These are phyloP conservation scores for Gopherus evgoodei DNA, from an alignment of 2,113 vertebrate genomes.

Conservation along the genomic window DNA sequence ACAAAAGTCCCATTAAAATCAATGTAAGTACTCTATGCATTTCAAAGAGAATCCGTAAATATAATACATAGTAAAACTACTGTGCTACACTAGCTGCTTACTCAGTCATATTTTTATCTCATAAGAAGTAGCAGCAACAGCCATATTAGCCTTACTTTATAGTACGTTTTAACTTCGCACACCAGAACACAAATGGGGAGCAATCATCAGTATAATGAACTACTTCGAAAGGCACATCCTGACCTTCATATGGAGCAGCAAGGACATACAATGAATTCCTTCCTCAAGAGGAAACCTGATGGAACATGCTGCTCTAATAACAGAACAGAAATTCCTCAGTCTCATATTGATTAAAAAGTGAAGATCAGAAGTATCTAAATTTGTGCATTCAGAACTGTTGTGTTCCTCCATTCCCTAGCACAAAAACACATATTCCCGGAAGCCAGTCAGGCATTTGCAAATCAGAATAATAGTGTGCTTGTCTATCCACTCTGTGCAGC, in stretches of 20 bases:
- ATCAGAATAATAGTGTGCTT: background rate
- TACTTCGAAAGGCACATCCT: background rate
- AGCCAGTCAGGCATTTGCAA: background rate
- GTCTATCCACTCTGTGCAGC: background rate
- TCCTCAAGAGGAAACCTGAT: background rate
- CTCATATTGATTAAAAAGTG: background rate
- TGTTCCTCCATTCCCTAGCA: background rate
- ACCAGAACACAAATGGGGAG: background rate
- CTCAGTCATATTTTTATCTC: background rate
- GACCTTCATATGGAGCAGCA: background rate
- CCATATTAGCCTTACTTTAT: background rate
- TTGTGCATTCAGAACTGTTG: background rate
- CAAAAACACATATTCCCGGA: background rate
- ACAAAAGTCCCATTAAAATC: background rate
- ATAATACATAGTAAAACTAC: background rate
- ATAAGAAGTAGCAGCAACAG: background rate
- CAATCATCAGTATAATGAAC: background rate
- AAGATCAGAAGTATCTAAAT: background rate
- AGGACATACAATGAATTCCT: background rate
- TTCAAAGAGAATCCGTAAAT: background rate
- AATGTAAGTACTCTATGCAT: background rate
- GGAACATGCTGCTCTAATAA: background rate
- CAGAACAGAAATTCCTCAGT: background rate
- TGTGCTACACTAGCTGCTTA: background rate
- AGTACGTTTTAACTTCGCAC: background rate